These are phyloP conservation scores for Lepeophtheirus nordmannii DNA, from an alignment of 2,888 invertebrate species.

Conservation along the genomic window DNA sequence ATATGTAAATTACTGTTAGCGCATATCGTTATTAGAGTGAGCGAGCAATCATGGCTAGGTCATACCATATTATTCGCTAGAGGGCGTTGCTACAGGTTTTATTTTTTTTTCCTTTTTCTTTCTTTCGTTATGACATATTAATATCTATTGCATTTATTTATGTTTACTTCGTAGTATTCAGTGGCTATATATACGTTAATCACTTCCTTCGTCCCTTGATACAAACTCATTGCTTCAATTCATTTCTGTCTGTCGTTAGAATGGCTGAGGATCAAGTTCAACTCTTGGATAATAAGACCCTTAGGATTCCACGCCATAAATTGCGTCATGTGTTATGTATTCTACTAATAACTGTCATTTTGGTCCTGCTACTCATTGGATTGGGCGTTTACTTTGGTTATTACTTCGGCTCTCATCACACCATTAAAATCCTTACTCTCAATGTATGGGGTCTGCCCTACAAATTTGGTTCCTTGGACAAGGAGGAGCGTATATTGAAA, in stretches of 20 bases:
- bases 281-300: not conserved
- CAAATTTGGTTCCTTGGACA: not conserved
- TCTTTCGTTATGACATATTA: too few species aligned
- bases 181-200: too few species aligned
- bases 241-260: not conserved
- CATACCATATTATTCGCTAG: too few species aligned
- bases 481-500: not conserved
- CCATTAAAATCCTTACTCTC: not conserved
- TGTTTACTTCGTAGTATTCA: too few species aligned
- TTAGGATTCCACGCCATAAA: not conserved
- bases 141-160: too few species aligned
- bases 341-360: not conserved
- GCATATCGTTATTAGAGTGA: too few species aligned
- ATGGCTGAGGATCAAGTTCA: not conserved
- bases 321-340: not conserved
- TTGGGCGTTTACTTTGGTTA: not conserved
- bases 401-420: constrained; percentile 2
- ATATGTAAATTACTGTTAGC: too few species aligned
- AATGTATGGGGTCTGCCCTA: constrained; percentile 12
- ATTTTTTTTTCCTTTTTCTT: too few species aligned
- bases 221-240: too few species aligned
- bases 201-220: too few species aligned
- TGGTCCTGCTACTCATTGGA: not conserved
- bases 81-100: too few species aligned
- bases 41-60: too few species aligned